A percentile compares a stretch with the other conserved stretches of the same genome.
These are phyloP conservation scores for Lucilia cuprina DNA, from an alignment of 1,140 invertebrate species.

Conservation along the genomic window DNA sequence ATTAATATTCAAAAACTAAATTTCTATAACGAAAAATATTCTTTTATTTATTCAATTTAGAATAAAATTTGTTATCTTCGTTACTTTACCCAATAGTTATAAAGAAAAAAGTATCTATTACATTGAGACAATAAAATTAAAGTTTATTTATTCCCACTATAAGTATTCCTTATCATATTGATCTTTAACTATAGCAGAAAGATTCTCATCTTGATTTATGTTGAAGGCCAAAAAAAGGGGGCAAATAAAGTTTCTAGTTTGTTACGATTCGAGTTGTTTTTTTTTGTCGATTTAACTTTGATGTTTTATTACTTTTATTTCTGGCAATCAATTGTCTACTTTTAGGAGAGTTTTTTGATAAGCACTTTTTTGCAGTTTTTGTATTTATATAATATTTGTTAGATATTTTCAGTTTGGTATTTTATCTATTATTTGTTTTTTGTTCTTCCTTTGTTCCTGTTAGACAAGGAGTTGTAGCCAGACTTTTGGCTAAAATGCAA, in stretches of 20 bases:
- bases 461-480: neutral
- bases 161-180: neutral
- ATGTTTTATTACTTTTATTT: slow-evolving; percentile 21
- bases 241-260: neutral
- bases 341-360: neutral
- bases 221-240: too few species aligned
- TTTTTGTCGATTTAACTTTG: neutral
- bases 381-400: too few species aligned
- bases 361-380: neutral
- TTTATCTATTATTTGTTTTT: neutral
- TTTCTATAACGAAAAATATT: too few species aligned
- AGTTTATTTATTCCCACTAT: neutral
- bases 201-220: too few species aligned
- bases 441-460: neutral
- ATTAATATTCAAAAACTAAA: neutral
- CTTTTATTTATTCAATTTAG: too few species aligned
- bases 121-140: neutral
- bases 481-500: neutral
- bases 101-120: neutral
- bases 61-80: too few species aligned
- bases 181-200: too few species aligned
- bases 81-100: neutral
- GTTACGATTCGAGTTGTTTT: neutral
- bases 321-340: neutral
- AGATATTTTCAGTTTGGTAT: too few species aligned